These are phyloP conservation scores for Enteromius paludinosus DNA, from an alignment of 2,797 vertebrate genomes.

Conservation along the genomic window DNA sequence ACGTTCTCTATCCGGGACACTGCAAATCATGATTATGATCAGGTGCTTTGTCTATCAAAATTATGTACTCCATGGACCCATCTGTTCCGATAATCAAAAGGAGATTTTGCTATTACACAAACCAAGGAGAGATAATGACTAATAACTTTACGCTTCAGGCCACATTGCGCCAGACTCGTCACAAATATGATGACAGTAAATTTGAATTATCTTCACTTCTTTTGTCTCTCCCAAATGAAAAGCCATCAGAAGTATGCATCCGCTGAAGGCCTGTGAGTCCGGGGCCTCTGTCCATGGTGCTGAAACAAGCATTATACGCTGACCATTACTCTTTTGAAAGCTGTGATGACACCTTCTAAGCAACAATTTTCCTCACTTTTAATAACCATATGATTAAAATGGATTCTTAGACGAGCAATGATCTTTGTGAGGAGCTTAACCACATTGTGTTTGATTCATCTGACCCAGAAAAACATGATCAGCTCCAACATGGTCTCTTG, in stretches of 20 bases:
- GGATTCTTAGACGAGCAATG: slow-evolving; percentile 46
- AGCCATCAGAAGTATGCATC: slow-evolving; percentile 9
- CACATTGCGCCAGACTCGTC: neutral
- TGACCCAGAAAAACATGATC: slow-evolving; percentile 65
- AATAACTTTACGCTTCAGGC: slow-evolving; percentile 14
- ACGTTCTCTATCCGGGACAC: neutral
- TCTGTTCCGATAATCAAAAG: neutral
- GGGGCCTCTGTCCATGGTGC: slow-evolving; percentile 49
- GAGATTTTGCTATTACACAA: neutral
- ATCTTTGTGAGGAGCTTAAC: slow-evolving; percentile 42
- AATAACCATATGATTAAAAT: slow-evolving; percentile 44
- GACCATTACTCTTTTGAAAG: slow-evolving; percentile 20
- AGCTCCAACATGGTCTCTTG: slow-evolving; percentile 46
- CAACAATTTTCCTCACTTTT: slow-evolving; percentile 35
- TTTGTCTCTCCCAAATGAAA: slow-evolving; percentile 3
- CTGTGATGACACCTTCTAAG: slow-evolving; percentile 17
- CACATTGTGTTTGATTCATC: slow-evolving; percentile 54
- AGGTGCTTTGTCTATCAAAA: neutral
- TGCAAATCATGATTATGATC: neutral
- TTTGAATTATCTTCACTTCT: neutral
- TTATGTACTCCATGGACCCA: neutral
- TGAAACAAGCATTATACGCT: slow-evolving; percentile 36
- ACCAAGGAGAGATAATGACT: neutral
- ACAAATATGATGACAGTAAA: neutral
- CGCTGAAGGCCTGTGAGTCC: neutral